phyloP scores from a whole-genome alignment of 23 tunicate species.

The Aplidium turbinatum region DNA sequence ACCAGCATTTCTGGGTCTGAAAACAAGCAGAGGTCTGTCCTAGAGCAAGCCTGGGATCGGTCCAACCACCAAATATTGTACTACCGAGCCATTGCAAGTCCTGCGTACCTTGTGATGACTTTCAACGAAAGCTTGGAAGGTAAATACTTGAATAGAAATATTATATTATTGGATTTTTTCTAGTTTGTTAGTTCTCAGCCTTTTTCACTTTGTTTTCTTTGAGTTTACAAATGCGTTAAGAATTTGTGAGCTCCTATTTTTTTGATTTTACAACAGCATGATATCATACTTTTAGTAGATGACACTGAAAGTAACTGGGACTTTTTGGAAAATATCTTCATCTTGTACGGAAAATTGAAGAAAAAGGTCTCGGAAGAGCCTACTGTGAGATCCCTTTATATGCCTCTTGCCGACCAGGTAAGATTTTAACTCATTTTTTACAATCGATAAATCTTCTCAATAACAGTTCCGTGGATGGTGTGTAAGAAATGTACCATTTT shows the following conservation, averaged over 20 bases:
- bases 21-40: conserved; percentile 21
- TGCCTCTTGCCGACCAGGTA: conserved; percentile 65
- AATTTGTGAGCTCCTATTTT: background rate
- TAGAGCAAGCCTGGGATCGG: conserved; percentile 61
- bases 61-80: conserved; percentile 57
- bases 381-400: conserved; percentile 34
- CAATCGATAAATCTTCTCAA: too few species aligned
- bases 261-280: background rate
- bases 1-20: too few species aligned
- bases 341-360: conserved; percentile 48
- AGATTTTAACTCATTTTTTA: background rate
- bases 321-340: conserved; percentile 50
- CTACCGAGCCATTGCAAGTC: conserved; percentile 59
- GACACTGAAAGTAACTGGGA: conserved; percentile 42
- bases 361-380: conserved; percentile 55
- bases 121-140: conserved; percentile 50
- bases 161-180: background rate
- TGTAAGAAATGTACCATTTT: too few species aligned
- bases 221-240: background rate
- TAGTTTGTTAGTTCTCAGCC: background rate
- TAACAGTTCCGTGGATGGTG: too few species aligned
- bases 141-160: background rate
- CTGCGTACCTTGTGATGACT: conserved; percentile 70
- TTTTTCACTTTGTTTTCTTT: background rate
- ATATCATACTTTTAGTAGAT: background rate